A percentile compares a stretch with the other conserved stretches of the same genome.
These are phyloP conservation scores for Cosmorhoe ocellata DNA, from an alignment of 2,888 invertebrate genomes.

Conservation along the genomic window DNA sequence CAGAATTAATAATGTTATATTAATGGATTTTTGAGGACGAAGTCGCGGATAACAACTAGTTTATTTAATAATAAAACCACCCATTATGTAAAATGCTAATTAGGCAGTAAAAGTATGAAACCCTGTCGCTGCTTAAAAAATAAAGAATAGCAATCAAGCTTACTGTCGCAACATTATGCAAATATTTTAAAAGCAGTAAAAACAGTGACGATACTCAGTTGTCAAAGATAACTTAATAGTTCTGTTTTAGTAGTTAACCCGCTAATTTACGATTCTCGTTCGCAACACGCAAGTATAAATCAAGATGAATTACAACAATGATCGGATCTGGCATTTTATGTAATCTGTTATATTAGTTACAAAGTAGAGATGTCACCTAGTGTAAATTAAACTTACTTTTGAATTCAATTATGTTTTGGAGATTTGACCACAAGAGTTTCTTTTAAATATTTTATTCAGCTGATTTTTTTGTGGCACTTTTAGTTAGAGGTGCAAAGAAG, in stretches of 20 bases:
- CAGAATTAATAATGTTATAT: no score
- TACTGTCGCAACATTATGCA: slow-evolving; percentile 34
- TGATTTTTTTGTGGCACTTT: no score
- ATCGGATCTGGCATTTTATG: slow-evolving; percentile 64
- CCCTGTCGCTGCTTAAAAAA: slow-evolving; percentile 16
- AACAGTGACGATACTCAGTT: slow-evolving; percentile 32
- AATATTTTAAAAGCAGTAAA: slow-evolving; percentile 36
- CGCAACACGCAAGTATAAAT: slow-evolving; percentile 69
- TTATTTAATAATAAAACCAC: not conserved
- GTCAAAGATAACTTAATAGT: slow-evolving; percentile 40
- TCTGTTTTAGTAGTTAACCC: slow-evolving; percentile 53
- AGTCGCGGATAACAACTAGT: no score
- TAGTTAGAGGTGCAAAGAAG: no score
- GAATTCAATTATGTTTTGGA: no score
- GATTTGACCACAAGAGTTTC: no score
- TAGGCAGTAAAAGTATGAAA: slow-evolving; percentile 8
- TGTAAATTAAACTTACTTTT: not conserved
- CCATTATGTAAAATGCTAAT: slow-evolving; percentile 21
- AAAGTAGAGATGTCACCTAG: slow-evolving; percentile 41
- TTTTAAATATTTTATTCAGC: no score
- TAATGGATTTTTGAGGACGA: no score
- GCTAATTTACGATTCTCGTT: slow-evolving; percentile 67
- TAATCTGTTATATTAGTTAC: slow-evolving; percentile 54
- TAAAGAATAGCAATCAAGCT: slow-evolving; percentile 29
- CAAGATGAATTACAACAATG: slow-evolving; percentile 75